Conservation (phyloP, 2,888 invertebrate genomes). For the Scaptomyza cyrtandrae region DNA sequence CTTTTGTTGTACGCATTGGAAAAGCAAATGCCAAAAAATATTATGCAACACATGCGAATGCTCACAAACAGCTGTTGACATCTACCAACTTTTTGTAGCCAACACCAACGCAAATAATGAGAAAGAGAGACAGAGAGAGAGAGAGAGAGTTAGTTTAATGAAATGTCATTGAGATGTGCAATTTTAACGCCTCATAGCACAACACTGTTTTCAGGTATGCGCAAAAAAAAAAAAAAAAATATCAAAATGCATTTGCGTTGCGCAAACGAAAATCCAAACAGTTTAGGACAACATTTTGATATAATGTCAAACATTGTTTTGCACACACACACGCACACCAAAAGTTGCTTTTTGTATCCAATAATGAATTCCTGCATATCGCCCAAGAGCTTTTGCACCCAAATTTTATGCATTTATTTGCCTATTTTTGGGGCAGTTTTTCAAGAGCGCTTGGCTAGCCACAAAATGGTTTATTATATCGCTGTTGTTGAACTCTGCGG, state of each 20-base stretch:
- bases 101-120: slow-evolving; percentile 28
- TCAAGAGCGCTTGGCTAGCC: slow-evolving; percentile 38
- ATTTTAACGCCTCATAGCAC: slow-evolving; percentile 64
- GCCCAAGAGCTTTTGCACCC: slow-evolving; percentile 24
- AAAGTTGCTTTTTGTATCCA: slow-evolving; percentile 63
- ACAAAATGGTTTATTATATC: slow-evolving; percentile 76
- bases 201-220: slow-evolving; percentile 2
- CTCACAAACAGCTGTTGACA: slow-evolving; percentile 71
- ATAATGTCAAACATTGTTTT: slow-evolving; percentile 71
- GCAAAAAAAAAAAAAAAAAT: background rate
- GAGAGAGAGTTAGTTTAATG: background rate
- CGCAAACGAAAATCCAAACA: slow-evolving; percentile 20
- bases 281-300: slow-evolving; percentile 75
- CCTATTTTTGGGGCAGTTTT: slow-evolving; percentile 33
- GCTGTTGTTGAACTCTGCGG: slow-evolving; percentile 68
- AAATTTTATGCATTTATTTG: slow-evolving; percentile 35
- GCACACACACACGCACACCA: slow-evolving; percentile 27
- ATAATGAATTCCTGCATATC: slow-evolving; percentile 56
- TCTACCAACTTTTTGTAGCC: slow-evolving; percentile 62
- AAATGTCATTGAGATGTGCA: slow-evolving; percentile 62
- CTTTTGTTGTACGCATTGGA: slow-evolving; percentile 24
- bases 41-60: slow-evolving; percentile 56
- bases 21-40: slow-evolving; percentile 53
- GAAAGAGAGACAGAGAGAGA: background rate
- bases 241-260: background rate